Base-by-base conservation (phyloP, 2,888 invertebrate species). In the Pristionchus arcanus region DNA sequence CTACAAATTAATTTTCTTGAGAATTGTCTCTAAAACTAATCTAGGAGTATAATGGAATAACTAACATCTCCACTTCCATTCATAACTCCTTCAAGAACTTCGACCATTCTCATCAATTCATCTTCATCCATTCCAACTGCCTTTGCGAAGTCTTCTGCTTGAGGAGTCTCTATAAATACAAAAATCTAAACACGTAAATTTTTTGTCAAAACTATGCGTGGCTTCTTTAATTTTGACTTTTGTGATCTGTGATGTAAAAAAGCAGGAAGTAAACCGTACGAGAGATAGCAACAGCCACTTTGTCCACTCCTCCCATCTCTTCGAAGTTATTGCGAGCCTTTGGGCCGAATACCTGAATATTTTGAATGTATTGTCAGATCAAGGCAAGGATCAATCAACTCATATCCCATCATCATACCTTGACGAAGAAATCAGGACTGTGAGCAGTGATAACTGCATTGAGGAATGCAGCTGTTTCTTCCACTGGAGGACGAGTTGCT, bases 401-500 rank as follows among this genome's bases (percentile, higher is more conserved):
- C 15, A 34, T 3, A 34, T 71, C 13, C 1, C 31, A 71, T 71
- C 16, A 34, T 28, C 77, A 2, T 21, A 98, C 96, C 96, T 98
- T 98, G 96, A 98, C 98, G 95, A 98, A 96, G 96, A 98, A 98
- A 96, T 98, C 98, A 92, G 98, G 98, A 91, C 98, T 98, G 95
- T 98, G 98, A 92, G 98, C 98, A 85, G 98, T 97, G 94, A 98
- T 96, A 93, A 98, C 96, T 37, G 98, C 98, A 95, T 98, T 98
- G 92, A 98, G 96, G 96, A 98, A 98, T 91, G 98, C 98, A 81
- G 98, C 97, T 0, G 98, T 98, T 96, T 98, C 98, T 96, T 98
- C 98, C 59, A 98, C 98, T 87, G 98, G 98, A 93, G 98, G 98
- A 95, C 98, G 97, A 96, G 98, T 98, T 37, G 98, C 98, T 98